phyloP scores from a whole-genome alignment of 2,113 vertebrate genomes.

The Orientallactaga bullata region DNA sequence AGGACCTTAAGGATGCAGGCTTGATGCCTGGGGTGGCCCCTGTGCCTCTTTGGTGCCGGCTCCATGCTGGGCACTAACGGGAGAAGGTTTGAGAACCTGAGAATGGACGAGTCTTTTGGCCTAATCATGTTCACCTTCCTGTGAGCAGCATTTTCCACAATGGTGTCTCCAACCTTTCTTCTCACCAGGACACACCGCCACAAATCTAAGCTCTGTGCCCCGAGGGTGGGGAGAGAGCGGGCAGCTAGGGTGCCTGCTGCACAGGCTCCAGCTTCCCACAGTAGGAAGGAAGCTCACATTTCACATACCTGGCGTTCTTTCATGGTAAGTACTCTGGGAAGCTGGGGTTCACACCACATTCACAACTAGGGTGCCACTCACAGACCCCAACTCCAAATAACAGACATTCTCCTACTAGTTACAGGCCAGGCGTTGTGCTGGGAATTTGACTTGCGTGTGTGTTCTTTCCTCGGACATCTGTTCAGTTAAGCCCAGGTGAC shows the following conservation, averaged over 20 bases:
- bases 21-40: neutral
- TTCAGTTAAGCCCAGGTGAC: neutral
- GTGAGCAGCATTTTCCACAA: neutral
- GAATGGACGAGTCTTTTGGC: neutral
- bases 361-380: fast-evolving
- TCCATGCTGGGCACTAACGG: neutral
- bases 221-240: fast-evolving
- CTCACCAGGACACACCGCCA: neutral
- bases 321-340: neutral
- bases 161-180: neutral
- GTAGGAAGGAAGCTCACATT: neutral
- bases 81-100: slow-evolving; percentile 4
- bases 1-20: neutral
- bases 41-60: neutral
- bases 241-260: neutral
- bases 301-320: neutral
- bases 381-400: neutral
- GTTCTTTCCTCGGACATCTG: neutral
- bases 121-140: fast-evolving
- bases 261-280: neutral
- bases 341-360: neutral
- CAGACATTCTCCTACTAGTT: neutral
- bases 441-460: neutral
- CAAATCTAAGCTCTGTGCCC: neutral
- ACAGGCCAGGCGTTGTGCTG: neutral